A percentile compares a stretch with the other conserved stretches of the same genome.
These are phyloP conservation scores for Palloptera scutellata DNA, from an alignment of 2,888 invertebrate genomes.

Conservation along the genomic window DNA sequence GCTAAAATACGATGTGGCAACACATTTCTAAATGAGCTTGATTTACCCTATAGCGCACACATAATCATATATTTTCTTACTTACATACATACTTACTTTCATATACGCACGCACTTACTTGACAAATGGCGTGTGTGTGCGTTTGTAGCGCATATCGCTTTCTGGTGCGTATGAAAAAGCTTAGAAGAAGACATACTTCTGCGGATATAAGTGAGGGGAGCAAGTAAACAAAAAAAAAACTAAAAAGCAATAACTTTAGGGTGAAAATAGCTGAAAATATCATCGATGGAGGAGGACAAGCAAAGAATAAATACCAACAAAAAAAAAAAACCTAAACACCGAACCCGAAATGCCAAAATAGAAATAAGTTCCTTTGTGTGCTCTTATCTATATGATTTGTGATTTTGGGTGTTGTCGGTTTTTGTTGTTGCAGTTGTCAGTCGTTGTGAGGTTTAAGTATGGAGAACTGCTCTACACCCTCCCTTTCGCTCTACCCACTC, in stretches of 20 bases:
- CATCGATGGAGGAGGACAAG: not conserved
- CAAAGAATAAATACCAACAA: slow-evolving; percentile 12
- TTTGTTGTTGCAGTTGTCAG: slow-evolving; percentile 41
- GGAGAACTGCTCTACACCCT: slow-evolving; percentile 5
- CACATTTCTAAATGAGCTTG: slow-evolving; percentile 45
- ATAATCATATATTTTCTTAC: slow-evolving; percentile 40
- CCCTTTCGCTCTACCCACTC: not conserved
- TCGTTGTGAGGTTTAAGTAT: slow-evolving; percentile 3
- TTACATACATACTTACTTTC: slow-evolving; percentile 16
- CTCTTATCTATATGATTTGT: slow-evolving; percentile 65
- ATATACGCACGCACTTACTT: slow-evolving; percentile 24
- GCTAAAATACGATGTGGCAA: slow-evolving; percentile 57
- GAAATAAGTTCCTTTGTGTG: slow-evolving; percentile 62
- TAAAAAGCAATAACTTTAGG: slow-evolving; percentile 55
- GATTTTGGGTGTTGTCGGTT: slow-evolving; percentile 59
- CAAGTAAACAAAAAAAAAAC: not conserved
- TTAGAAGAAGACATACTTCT: not conserved
- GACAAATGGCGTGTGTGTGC: slow-evolving; percentile 50
- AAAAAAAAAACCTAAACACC: slow-evolving; percentile 29
- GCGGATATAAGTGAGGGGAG: not conserved
- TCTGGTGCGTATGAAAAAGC: slow-evolving; percentile 50
- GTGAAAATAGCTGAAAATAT: slow-evolving; percentile 56
- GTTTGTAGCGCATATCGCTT: slow-evolving; percentile 43
- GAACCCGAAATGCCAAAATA: slow-evolving; percentile 45
- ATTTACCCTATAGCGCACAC: slow-evolving; percentile 19